phyloP scores from a whole-genome alignment of 2,113 vertebrate species.

The Coptodon rendalli region DNA sequence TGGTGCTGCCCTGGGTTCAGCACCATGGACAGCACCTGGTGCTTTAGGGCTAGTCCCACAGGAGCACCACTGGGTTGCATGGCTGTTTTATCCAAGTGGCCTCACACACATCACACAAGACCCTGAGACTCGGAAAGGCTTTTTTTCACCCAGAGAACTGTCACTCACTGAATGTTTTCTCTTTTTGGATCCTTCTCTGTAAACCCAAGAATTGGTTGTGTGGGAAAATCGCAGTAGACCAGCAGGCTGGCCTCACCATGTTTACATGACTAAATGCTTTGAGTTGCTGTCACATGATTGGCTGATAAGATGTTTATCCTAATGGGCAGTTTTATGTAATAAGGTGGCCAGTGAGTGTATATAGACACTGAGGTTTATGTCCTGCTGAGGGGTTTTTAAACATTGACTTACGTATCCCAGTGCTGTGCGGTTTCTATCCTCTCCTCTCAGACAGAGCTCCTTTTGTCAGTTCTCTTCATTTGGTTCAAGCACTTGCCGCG shows the following conservation, averaged over 20 bases:
- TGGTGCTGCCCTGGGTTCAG: conserved; percentile 35
- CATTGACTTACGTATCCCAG: conserved; percentile 11
- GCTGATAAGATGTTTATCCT: not conserved
- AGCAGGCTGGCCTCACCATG: not conserved
- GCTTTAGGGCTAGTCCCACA: not conserved
- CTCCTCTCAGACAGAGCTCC: conserved; percentile 30
- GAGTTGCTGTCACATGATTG: not conserved
- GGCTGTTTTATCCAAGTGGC: not conserved
- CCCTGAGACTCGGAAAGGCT: not conserved
- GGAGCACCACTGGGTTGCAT: not conserved
- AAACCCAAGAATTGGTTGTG: not conserved
- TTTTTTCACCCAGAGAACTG: not conserved
- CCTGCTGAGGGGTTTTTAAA: conserved; percentile 1
- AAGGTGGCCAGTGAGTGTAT: not conserved
- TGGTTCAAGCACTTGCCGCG: conserved; percentile 33
- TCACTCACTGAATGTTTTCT: not conserved
- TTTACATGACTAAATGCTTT: not conserved
- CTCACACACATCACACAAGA: not conserved
- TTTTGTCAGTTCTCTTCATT: conserved; percentile 34
- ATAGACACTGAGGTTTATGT: conserved; percentile 3
- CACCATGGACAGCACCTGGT: conserved; percentile 50
- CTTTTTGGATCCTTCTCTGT: not conserved
- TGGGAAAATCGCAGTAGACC: not conserved
- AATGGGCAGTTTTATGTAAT: not conserved
- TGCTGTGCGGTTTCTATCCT: conserved; percentile 27